These are phyloP conservation scores for Scaptodrosophila latifasciaeformis DNA, from an alignment of 2,888 invertebrate genomes.

Conservation along the genomic window DNA sequence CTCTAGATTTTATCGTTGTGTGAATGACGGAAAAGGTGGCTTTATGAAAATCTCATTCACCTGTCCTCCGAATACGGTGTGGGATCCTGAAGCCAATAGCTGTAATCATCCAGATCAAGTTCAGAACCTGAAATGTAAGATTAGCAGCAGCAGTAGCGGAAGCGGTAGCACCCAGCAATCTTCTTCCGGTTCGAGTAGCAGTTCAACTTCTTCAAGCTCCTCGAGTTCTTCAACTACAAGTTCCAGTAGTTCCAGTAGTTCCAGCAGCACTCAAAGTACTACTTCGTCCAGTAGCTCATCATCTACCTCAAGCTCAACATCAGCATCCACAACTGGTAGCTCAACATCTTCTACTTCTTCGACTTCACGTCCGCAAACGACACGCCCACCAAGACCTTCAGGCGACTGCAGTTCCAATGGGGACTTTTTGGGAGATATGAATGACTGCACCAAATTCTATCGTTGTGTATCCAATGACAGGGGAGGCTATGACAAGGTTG, in stretches of 20 bases:
- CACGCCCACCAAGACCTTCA: conserved; percentile 40
- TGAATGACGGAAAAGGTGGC: conserved; percentile 74
- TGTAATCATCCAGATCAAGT: conserved; percentile 74
- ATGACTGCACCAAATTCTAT: conserved; percentile 78
- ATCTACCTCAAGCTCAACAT: conserved; percentile 12
- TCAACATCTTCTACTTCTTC: conserved; percentile 20
- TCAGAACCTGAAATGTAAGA: conserved; percentile 57
- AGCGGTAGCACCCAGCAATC: conserved; percentile 2
- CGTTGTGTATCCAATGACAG: conserved; percentile 77
- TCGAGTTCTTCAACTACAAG: conserved; percentile 13
- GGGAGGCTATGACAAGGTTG: conserved; percentile 75
- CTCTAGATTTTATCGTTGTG: conserved; percentile 78
- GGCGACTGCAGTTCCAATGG: conserved; percentile 62
- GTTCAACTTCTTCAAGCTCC: neutral
- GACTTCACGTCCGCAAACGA: conserved; percentile 24
- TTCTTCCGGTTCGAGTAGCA: conserved; percentile 7
- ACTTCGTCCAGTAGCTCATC: neutral
- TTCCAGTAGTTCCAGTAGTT: conserved; percentile 14
- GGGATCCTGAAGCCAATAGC: conserved; percentile 78
- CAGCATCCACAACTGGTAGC: conserved; percentile 30
- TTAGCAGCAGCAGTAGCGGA: conserved; percentile 7
- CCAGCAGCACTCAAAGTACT: conserved; percentile 14
- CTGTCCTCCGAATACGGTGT: conserved; percentile 78
- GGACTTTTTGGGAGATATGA: conserved; percentile 73
- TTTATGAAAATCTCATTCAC: conserved; percentile 76